Evolutionary conservation across 2,113 vertebrate species (phyloP), one percentile per base, ranked within the genome.

Genomic region (Ahaetulla prasina): DNA sequence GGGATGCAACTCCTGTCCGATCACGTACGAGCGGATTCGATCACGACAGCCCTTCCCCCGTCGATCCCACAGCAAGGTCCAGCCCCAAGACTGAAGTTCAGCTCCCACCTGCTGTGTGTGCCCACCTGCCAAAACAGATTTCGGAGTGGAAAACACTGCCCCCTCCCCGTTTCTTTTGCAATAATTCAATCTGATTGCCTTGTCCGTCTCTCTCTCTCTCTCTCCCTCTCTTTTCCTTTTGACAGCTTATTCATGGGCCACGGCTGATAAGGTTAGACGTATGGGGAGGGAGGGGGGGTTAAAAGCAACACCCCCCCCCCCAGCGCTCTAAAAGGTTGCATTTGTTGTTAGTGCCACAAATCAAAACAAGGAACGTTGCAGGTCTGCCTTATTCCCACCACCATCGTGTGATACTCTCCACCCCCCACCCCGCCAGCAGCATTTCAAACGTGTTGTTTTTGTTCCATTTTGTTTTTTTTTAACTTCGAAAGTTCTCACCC

Each of bases 291-390:
- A 25, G 45, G 14, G 47, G 11, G 20, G 20, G 9, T 50, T 30
- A 49, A 18, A n/a, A 52, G 49, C 6, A 50, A 47, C n/a, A 6
- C 45, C 1, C 2, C 45, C 43, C 74, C 68, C 6, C 25, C 27
- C 39, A 49, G 47, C 23, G 2, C 3, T 54, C 68, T 53, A 14
- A 74, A 14, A 12, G 84, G 43, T 87, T 57, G 54, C 45, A 50
- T 55, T 52, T 68, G 35, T 27, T 50, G n/a, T 91, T 52, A 53
- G 27, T 88, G 84, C 47, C 85, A 88, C 43, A 88, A 68, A 88
- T 53, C 49, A 52, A 25, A 85, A 55, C 23, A 11, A 89, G 63
- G 9, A 20, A 86, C 23, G 5, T 3, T 86, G 27, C 43, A 85
- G 35, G 43, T 30, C 27, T 85, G 23, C 50, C 35, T 85, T 85